These are phyloP conservation scores for Amiota communis DNA, from an alignment of 2,888 invertebrate species.

Conservation along the genomic window DNA sequence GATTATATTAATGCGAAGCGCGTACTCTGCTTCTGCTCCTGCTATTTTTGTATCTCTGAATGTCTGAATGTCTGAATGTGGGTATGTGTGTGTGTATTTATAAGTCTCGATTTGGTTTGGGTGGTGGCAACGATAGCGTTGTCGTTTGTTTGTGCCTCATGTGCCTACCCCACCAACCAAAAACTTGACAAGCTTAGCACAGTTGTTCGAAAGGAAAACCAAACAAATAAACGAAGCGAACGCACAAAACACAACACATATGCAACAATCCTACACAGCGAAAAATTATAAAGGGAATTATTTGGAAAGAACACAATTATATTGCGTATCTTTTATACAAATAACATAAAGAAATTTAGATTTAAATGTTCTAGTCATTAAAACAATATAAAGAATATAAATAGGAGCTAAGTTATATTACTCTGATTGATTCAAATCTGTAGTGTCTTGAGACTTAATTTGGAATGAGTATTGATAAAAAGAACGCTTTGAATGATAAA, in stretches of 20 bases:
- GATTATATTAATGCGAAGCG: slow-evolving; percentile 66
- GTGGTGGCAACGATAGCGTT: slow-evolving; percentile 30
- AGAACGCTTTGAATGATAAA: too few relatives aligned
- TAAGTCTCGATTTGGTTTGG: slow-evolving; percentile 26
- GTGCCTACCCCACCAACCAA: slow-evolving; percentile 71
- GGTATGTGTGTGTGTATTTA: slow-evolving; percentile 28
- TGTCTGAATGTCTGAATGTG: slow-evolving; percentile 12
- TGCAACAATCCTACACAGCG: slow-evolving; percentile 51
- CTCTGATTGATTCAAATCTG: too few relatives aligned
- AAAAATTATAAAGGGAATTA: slow-evolving; percentile 37
- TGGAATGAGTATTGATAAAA: too few relatives aligned
- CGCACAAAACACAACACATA: slow-evolving; percentile 54
- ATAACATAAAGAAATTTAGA: too few relatives aligned
- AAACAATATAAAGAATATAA: too few relatives aligned
- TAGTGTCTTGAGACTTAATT: too few relatives aligned
- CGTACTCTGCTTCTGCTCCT: slow-evolving; percentile 40
- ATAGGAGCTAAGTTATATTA: too few relatives aligned
- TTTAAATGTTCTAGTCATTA: too few relatives aligned
- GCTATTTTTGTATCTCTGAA: slow-evolving; percentile 46
- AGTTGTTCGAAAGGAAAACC: slow-evolving; percentile 27
- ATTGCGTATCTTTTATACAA: too few relatives aligned
- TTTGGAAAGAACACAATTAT: too few relatives aligned
- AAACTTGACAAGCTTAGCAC: slow-evolving; percentile 63
- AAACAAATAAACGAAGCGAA: slow-evolving; percentile 18
- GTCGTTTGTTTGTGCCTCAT: slow-evolving; percentile 9